Evolutionary conservation across 2,113 vertebrate species (phyloP).

Genomic region (Pituophis catenifer): DNA sequence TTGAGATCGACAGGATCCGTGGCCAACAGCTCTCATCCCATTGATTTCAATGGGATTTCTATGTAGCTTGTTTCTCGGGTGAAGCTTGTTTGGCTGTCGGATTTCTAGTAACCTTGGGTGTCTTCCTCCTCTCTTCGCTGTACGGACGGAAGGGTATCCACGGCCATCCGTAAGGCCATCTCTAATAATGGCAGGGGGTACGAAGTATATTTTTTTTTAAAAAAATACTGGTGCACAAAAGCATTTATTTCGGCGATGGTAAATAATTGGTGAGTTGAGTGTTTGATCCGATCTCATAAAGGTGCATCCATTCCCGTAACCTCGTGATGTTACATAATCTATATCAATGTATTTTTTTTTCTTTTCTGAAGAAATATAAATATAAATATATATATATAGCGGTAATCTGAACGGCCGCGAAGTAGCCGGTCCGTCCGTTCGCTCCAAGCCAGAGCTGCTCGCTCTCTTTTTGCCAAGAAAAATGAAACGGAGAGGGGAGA

Average conservation of each 20-base stretch:
- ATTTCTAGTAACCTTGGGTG: slow-evolving; percentile 43
- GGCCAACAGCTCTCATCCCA: background rate
- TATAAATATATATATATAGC: slow-evolving; percentile 66
- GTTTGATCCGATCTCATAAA: slow-evolving; percentile 82
- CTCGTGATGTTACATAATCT: slow-evolving; percentile 77
- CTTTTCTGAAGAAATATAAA: slow-evolving; percentile 44
- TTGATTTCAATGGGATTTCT: background rate
- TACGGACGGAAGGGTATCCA: slow-evolving; percentile 56
- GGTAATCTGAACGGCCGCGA: slow-evolving; percentile 77
- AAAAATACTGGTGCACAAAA: slow-evolving; percentile 90
- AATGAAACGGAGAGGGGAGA: slow-evolving; percentile 32
- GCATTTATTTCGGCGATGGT: slow-evolving; percentile 89
- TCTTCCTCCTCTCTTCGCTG: slow-evolving; percentile 43
- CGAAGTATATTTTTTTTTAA: slow-evolving; percentile 81
- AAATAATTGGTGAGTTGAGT: slow-evolving; percentile 84
- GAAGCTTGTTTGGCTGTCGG: background rate
- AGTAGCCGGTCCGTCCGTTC: slow-evolving; percentile 57
- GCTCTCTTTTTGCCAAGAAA: slow-evolving; percentile 64
- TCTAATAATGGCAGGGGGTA: slow-evolving; percentile 58
- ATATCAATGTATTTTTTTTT: slow-evolving; percentile 40
- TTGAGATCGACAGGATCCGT: background rate
- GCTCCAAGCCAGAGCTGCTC: slow-evolving; percentile 40
- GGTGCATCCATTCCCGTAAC: slow-evolving; percentile 87
- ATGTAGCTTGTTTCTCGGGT: no score
- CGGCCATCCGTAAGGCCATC: slow-evolving; percentile 57